Base-by-base conservation (phyloP, 2,888 invertebrate species). In the Julus scanicus region DNA sequence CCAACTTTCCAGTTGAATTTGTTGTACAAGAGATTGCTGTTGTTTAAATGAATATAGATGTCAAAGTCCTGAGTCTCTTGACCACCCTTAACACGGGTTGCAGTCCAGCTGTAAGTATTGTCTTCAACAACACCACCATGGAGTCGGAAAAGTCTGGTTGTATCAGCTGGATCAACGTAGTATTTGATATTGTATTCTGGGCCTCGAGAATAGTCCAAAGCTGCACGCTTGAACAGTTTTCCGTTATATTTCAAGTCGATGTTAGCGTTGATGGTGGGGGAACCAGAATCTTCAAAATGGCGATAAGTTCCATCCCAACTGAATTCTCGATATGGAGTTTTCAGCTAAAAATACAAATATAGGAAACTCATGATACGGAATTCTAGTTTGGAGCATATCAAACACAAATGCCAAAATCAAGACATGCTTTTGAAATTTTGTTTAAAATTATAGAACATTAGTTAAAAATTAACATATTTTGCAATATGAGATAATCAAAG, bases 131-230 rank as follows among this genome's bases (percentile, higher is more conserved):
- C 48, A 39, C 88, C 88, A 20, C 88, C 88, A 20, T 88, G 88
- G 48, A 88, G 49, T 44, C 88, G 86, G 83, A 88, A 83, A n/a
- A 87, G 63, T 29, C 88, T 44, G n/a, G 44, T 48, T 1, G 39
- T 86, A 17, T 88, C 88, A 6, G n/a, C 87, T 2, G 88, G 88
- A 71, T 88, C 57, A 6, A 57, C 83, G 83, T 37, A 88, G 40
- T 88, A 88, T 57, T 87, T 88, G 83, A 88, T 11, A 39, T 88
- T 88, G 87, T 53, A 83, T 44, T 87, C 80, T 17, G 88, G 88
- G 8, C 87, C 49, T 20, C 80, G 71, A 37, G 88, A 88, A 9
- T 49, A 63, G 17, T 88, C 88, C 17, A 88, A 17, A n/a, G 86
- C 15, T 17, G 88, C 88, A 17, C 87, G 40, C 11, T 87, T 87